Base-by-base conservation (phyloP, 1,140 invertebrate species). In the Colletes gigas region DNA sequence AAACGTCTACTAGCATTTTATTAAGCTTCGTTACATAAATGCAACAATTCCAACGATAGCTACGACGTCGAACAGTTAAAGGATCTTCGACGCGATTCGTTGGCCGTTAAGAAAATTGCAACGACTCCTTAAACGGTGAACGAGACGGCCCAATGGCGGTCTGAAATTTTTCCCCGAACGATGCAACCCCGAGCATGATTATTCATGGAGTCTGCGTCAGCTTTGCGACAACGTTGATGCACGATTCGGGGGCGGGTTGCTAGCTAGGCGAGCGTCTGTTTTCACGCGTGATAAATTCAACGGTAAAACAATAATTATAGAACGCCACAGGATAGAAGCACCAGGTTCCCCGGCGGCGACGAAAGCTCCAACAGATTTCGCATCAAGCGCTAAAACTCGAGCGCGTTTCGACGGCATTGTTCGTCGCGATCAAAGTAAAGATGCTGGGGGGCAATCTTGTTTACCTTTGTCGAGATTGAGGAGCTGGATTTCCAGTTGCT, bases 341-440 rank as follows among this genome's bases (percentile, higher is more conserved):
- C 21, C 52, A 21, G 66, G 30, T 30, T 30, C 2, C 30, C 30
- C 30, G 30, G 30, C 30, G 30, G 30, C 30, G 30, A 30, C 30
- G 30, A 30, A 30, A 30, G 30, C 30, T 30, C 30, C 60, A 67
- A 75, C 74, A 71, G 71, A 78, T 78, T 66, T 82, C 60, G 80
- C 67, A 71, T 82, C 60, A 78, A 82, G 67, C 55, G 57, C 50
- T 74, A 82, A 82, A 82, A 82, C 67, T 82, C 59, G 19, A n/a
- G 52, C 41, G 30, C 54, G 17, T 44, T 65, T 60, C 70, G 55
- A 62, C 60, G 55, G 9, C 39, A 54, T 47, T 63, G 17, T 52
- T 55, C 63, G n/a, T 19, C n/a, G 63, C n/a, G 47, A 82, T 83
- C 60, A 67, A 82, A 82, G 80, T 47, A 59, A 65, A 41, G 47